Base-by-base conservation (phyloP, 2,113 vertebrate genomes). In the Daboia siamensis region DNA sequence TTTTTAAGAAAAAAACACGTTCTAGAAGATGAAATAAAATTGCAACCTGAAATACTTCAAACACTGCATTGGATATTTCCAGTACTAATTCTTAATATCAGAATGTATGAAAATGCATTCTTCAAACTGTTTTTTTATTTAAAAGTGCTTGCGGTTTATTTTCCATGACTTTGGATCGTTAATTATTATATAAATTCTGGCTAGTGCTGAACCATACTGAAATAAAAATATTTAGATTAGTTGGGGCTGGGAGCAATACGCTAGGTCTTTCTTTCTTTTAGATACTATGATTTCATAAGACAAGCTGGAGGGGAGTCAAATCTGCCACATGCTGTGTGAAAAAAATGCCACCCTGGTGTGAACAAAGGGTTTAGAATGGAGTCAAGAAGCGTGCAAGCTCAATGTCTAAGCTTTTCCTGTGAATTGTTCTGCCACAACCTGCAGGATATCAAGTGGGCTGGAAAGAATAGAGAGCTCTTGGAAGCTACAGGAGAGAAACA, bases 361-460 rank as follows among this genome's bases (percentile, higher is more conserved):
- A 98, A 98, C 98, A 98, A 98, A 98, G 97, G 97, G 96, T 98
- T 98, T 98, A 98, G 98, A 98, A 98, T 98, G 97, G 97, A 98
- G 98, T 98, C 98, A 98, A 98, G 97, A 97, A 98, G 97, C 98
- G 21, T 97, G 97, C 96, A 97, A 97, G 97, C 98, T 98, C 96
- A 93, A 95, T 97, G 98, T 97, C 97, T 98, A 97, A 98, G 98
- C 98, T 96, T 96, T 98, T 97, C 97, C 97, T 97, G 97, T 97
- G 97, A 97, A 98, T 97, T 97, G 97, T 97, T 97, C 98, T 97
- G 95, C 97, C 96, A 95, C 97, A 98, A 97, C 96, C 98, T 97
- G 97, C 96, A 96, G 97, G 97, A 97, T 96, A 97, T 97, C 96
- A 95, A 98, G 97, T 96, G 97, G 97, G 94, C 96, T 95, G 95